Evolutionary conservation across 2,113 vertebrate species (phyloP), one percentile per base, ranked within the genome.

Genomic region (Phoenicopterus ruber): DNA sequence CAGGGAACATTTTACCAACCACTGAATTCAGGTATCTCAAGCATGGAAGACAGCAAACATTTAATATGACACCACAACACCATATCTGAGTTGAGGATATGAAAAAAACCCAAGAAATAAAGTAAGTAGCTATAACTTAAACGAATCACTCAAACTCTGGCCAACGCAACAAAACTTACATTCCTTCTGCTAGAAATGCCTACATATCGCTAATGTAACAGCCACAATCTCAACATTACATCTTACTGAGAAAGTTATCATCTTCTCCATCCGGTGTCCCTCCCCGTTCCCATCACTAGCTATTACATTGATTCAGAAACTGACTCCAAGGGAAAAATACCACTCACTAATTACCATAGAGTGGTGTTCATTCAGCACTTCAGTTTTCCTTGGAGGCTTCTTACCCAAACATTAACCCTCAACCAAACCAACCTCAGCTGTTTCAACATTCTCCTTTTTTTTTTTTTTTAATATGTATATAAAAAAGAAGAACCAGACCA

Each of bases 341-440:
- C 67, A 29, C 93, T 93, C 67, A 13, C 91, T 94, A 95, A 97
- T 97, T 96, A 97, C 93, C 94, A 97, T 80, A 61, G 87, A 95
- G 93, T 77, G 74, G 94, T 86, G 93, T 97, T 97, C 96, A 96
- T 97, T 97, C 95, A 95, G 91, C 95, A 95, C 94, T 97, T 96
- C 70, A 90, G 91, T 94, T 97, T 96, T 96, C 96, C 96, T 97
- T 96, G 94, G 97, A 97, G 95, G 87, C 50, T 97, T 93, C 96
- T 88, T 96, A 95, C 89, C 50, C 94, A 97, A 96, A 96, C 95
- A 96, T 80, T 93, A 97, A 95, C 89, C 94, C 84, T 93, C 96
- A 89, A 97, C 94, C 93, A 95, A 97, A 96, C 97, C 82, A 94
- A 62, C 89, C 63, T 97, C 96, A 96, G 97, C 96, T 97, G 95